Conservation (phyloP, 1,140 invertebrate species). For the Rhizoglyphus robini region DNA sequence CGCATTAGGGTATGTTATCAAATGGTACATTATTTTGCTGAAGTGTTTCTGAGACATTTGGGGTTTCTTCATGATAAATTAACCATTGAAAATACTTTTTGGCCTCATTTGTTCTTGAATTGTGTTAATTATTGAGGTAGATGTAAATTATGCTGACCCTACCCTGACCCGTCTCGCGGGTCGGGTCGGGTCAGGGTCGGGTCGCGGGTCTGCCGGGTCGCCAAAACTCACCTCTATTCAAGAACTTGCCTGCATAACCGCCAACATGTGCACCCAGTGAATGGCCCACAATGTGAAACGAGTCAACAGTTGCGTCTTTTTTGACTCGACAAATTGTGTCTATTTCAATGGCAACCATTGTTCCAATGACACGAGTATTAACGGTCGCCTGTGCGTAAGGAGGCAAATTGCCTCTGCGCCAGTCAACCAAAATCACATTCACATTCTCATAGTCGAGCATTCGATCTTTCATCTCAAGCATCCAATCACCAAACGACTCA, state of each 20-base stretch:
- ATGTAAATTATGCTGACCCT: too few species aligned
- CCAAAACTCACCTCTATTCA: too few species aligned
- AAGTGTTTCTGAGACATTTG: too few species aligned
- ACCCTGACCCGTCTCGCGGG: too few species aligned
- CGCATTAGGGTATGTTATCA: too few species aligned
- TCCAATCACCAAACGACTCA: background rate
- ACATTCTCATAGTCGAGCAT: background rate
- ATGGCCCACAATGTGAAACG: slow-evolving; percentile 17
- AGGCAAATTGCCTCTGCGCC: background rate
- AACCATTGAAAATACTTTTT: too few species aligned
- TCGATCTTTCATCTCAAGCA: background rate
- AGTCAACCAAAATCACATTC: slow-evolving; percentile 13
- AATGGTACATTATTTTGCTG: too few species aligned
- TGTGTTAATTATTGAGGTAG: too few species aligned
- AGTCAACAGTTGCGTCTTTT: background rate
- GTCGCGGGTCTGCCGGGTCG: too few species aligned
- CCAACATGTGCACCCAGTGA: slow-evolving; percentile 6
- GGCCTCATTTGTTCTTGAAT: too few species aligned
- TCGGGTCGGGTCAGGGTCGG: too few species aligned
- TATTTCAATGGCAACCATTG: slow-evolving; percentile 59
- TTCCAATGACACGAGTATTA: slow-evolving; percentile 67
- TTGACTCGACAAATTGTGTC: slow-evolving; percentile 32
- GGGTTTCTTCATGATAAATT: too few species aligned
- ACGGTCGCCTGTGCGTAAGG: slow-evolving; percentile 51
- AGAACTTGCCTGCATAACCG: background rate